Evolutionary conservation across 2,113 vertebrate genomes (phyloP).

Genomic region (Myodes glareolus): DNA sequence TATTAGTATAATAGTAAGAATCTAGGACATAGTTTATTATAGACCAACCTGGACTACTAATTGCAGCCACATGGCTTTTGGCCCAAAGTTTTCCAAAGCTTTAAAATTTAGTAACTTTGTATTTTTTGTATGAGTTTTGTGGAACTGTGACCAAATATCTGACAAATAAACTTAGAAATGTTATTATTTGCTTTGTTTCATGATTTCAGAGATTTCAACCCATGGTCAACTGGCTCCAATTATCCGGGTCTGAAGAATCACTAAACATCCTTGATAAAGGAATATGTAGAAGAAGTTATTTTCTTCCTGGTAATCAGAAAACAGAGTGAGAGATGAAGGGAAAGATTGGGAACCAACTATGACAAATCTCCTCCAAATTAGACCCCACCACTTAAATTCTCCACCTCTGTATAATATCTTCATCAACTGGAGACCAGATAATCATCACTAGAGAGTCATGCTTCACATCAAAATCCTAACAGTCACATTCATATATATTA

Average conservation of each 20-base stretch:
- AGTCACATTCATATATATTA: neutral
- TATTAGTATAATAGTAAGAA: neutral
- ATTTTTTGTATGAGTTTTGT: neutral
- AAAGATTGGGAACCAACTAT: neutral
- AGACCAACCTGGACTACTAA: neutral
- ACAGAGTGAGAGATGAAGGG: neutral
- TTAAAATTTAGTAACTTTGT: slow-evolving; percentile 26
- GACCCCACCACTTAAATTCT: neutral
- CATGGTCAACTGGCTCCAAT: neutral
- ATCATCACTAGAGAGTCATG: too few species aligned
- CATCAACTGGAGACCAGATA: neutral
- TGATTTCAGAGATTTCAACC: neutral
- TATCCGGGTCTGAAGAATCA: neutral
- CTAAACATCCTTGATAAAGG: neutral
- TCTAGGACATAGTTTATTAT: neutral
- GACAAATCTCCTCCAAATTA: neutral
- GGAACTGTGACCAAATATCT: neutral
- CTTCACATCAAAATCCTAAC: neutral
- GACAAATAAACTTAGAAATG: neutral
- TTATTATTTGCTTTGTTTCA: neutral
- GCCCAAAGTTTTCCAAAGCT: neutral
- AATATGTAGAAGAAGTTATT: neutral
- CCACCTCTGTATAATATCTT: neutral
- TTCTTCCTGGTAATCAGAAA: neutral
- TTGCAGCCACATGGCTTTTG: neutral